Evolutionary conservation across 92 coral and sea anemone genomes (phyloP), one percentile per base, ranked within the genome.

Genomic region (Phenganax subtilis): DNA sequence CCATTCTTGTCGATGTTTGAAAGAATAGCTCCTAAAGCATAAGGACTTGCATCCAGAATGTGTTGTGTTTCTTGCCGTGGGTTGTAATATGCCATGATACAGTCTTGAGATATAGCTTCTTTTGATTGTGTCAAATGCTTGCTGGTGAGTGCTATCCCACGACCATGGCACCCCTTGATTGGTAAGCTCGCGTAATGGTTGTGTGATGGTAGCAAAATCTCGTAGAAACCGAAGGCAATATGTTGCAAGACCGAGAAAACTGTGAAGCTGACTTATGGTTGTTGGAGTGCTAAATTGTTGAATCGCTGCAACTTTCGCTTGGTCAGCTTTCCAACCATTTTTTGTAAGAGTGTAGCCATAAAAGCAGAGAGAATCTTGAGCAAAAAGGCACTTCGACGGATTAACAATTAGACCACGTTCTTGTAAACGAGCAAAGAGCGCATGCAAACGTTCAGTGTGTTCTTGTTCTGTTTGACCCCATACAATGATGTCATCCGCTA

Each of bases 31-130:
- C 86, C 89, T 54, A 83, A 68, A 15, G 72, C 83, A 55, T 25
- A 8, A 64, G 86, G 86, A 64, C 82, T 75, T 0, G 82, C 86
- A 72, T 84, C 82, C 47, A 83, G 73, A 30, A 75, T 71, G 12
- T 82, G 71, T 79, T 69, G 53, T 80, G 80, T 60, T 71, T 20
- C 25, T 20, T 20, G 25, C 25, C 25, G 25, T 57, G 87, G 87
- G 65, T 85, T 77, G 56, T 82, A 87, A 70, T 87, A 87, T 14
- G 86, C 84, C 86, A 87, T 82, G 27, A 55, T 83, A 71, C 86
- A 87, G 44, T 87, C 83, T 55, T 84, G 51, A 28, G 71, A 55
- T 64, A 84, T 57, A 8, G 20, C 27, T 14, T 12, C 16, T 20
- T 47, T 82, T 82, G 28, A 71, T 55, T 16, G 28, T 9, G 27